phyloP scores from a whole-genome alignment of 2,113 vertebrate species.

The Eptesicus fuscus region DNA sequence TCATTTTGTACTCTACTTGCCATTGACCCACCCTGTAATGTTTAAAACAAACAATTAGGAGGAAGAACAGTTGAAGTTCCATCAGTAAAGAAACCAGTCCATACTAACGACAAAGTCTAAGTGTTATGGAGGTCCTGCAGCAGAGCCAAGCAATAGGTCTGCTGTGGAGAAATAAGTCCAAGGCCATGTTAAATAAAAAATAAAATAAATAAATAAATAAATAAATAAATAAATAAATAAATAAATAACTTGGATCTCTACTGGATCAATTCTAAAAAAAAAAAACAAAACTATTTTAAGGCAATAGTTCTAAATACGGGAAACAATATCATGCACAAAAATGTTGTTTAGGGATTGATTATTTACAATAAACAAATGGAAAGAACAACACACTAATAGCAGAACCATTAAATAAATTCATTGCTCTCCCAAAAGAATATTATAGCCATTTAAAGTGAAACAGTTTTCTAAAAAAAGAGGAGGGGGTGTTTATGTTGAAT shows the following conservation, averaged over 20 bases:
- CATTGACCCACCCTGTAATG: neutral
- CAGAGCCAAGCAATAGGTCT: neutral
- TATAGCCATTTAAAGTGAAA: neutral
- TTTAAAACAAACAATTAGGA: neutral
- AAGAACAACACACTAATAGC: neutral
- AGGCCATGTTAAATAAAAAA: neutral
- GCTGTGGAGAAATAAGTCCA: neutral
- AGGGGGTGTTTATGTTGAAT: neutral
- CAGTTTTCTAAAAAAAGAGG: neutral
- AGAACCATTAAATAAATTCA: neutral
- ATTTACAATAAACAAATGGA: slow-evolving; percentile 4
- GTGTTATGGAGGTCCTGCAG: neutral
- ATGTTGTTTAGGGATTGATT: neutral
- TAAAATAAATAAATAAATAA: too few relatives aligned
- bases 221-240: too few relatives aligned
- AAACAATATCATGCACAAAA: neutral
- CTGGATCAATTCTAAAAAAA: neutral
- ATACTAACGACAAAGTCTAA: neutral
- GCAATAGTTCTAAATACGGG: neutral
- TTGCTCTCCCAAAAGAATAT: neutral
- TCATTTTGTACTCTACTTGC: neutral
- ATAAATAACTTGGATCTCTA: neutral
- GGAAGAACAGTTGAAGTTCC: neutral
- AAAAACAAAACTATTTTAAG: neutral
- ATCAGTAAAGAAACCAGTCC: neutral